phyloP scores from a whole-genome alignment of 37 sponge, comb jelly and placozoan genomes.

The Aphrocallistes beatrix region DNA sequence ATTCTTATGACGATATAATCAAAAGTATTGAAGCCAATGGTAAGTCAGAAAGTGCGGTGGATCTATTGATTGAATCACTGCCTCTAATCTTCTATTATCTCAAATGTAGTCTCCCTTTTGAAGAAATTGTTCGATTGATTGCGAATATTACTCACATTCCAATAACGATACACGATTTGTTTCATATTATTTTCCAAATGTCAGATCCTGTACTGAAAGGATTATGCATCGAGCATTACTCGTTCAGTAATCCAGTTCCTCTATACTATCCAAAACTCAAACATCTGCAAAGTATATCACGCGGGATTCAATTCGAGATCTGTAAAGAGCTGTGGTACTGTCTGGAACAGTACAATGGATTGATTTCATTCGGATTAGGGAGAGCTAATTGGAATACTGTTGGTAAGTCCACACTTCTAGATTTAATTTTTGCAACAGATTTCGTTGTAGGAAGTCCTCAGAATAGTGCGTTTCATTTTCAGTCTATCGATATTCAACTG shows the following conservation, averaged over 20 bases:
- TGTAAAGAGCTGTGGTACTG: not conserved
- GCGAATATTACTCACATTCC: no score
- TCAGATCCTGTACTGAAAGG: not conserved
- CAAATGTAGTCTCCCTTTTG: no score
- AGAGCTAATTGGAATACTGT: not conserved
- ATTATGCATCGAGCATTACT: not conserved
- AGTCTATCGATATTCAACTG: not conserved
- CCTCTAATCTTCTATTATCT: no score
- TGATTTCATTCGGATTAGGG: not conserved
- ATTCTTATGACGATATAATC: no score
- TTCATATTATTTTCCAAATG: not conserved
- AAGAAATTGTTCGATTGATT: no score
- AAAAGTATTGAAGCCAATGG: no score
- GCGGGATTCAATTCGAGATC: not conserved
- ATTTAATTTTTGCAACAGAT: not conserved
- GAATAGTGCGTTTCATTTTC: not conserved
- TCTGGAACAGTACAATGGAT: not conserved
- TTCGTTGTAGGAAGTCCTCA: not conserved
- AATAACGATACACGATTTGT: no score
- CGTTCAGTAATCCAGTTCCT: slow-evolving; percentile 5
- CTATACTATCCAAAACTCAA: not conserved
- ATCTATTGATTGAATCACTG: no score
- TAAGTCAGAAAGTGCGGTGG: no score
- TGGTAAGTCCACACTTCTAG: not conserved
- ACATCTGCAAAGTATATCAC: not conserved